Evolutionary conservation across 2,888 invertebrate genomes (phyloP).

Genomic region (Andrena praecox): DNA sequence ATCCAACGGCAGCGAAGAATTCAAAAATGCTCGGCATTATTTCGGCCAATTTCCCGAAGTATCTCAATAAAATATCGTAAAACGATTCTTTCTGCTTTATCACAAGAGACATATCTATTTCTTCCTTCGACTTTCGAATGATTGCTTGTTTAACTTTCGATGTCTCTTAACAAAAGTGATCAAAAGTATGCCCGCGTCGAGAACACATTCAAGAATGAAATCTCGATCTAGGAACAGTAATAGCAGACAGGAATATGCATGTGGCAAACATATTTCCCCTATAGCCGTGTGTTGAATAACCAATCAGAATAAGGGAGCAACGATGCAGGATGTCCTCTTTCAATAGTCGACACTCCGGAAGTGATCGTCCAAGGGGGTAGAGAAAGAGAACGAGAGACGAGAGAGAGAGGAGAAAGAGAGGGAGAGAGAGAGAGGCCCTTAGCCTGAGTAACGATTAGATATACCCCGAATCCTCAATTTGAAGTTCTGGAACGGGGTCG

Average conservation of each 20-base stretch:
- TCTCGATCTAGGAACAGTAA: neutral
- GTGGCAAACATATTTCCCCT: slow-evolving; percentile 56
- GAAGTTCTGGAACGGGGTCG: slow-evolving; percentile 73
- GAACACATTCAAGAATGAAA: neutral
- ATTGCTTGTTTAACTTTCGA: neutral
- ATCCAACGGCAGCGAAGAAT: slow-evolving; percentile 4
- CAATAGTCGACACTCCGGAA: slow-evolving; percentile 56
- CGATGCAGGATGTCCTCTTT: slow-evolving; percentile 65
- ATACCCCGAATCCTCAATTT: slow-evolving; percentile 69
- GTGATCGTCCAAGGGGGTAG: slow-evolving; percentile 58
- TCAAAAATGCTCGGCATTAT: slow-evolving; percentile 5
- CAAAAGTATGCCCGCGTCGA: too few relatives aligned
- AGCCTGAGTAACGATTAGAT: slow-evolving; percentile 69
- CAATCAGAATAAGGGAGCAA: slow-evolving; percentile 54
- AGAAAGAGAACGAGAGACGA: slow-evolving; percentile 38
- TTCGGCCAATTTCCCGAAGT: neutral
- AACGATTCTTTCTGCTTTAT: slow-evolving; percentile 16
- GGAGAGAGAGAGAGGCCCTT: slow-evolving; percentile 33
- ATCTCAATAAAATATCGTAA: slow-evolving; percentile 6
- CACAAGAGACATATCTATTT: slow-evolving; percentile 13
- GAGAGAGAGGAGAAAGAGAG: slow-evolving; percentile 18
- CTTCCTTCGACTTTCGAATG: neutral
- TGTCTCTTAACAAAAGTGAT: neutral
- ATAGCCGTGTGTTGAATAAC: slow-evolving; percentile 48
- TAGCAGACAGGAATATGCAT: slow-evolving; percentile 69